These are phyloP conservation scores for Drosophila birchii DNA, from an alignment of 2,888 invertebrate genomes.

Conservation along the genomic window DNA sequence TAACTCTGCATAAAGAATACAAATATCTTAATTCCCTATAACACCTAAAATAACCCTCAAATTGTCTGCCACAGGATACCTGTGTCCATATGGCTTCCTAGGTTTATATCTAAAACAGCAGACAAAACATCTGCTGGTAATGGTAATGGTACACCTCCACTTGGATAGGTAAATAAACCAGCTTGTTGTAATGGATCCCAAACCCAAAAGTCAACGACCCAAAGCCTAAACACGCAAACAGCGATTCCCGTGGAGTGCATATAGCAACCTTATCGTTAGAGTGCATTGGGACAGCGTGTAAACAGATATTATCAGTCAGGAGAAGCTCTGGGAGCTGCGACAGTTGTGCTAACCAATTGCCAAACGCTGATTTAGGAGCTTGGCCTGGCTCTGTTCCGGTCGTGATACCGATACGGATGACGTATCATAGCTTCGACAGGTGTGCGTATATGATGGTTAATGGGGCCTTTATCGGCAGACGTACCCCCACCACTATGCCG, in stretches of 20 bases:
- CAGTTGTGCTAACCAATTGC: slow-evolving; percentile 51
- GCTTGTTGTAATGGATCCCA: slow-evolving; percentile 3
- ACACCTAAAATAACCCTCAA: background rate
- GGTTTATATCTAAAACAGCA: too few species aligned
- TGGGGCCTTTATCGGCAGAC: slow-evolving; percentile 48
- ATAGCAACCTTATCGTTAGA: slow-evolving; percentile 1
- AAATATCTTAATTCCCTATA: background rate
- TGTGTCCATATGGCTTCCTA: background rate
- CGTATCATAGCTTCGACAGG: slow-evolving; percentile 50
- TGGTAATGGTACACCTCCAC: background rate
- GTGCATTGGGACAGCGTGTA: slow-evolving; percentile 22
- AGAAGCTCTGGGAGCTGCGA: slow-evolving; percentile 43
- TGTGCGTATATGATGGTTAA: slow-evolving; percentile 31
- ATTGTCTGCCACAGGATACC: too few species aligned
- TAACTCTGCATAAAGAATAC: background rate
- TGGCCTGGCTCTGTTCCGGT: slow-evolving; percentile 1
- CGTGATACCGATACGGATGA: slow-evolving; percentile 45
- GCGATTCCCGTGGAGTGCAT: slow-evolving; percentile 5
- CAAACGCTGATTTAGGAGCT: slow-evolving; percentile 37
- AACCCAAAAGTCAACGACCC: slow-evolving; percentile 33
- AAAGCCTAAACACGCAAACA: slow-evolving; percentile 9
- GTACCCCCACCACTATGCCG: slow-evolving; percentile 21
- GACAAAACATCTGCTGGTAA: background rate
- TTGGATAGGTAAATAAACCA: slow-evolving; percentile 2
- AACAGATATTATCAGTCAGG: slow-evolving; percentile 31